Percentiles rank a stretch among this genome's conserved stretches.
These are phyloP conservation scores for Phrixothrix hirtus DNA, from an alignment of 2,888 invertebrate species.

Conservation along the genomic window DNA sequence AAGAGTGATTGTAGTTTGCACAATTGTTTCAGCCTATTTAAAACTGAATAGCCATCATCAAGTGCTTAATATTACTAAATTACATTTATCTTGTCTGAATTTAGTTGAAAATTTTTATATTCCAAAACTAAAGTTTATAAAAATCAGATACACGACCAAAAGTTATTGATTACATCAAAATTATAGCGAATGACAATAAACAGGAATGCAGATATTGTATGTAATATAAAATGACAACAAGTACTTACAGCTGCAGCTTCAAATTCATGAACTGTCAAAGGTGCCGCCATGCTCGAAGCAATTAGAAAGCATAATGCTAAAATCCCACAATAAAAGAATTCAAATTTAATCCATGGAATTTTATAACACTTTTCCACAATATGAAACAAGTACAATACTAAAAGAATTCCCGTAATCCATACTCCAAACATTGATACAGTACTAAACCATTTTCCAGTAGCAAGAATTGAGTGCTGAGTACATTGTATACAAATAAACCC, in stretches of 20 bases:
- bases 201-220: not conserved
- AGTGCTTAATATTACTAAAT: no score
- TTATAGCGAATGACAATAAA: no score
- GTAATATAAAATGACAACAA: not conserved
- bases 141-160: no score
- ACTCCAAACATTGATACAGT: constrained; percentile 82
- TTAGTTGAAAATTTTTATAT: not conserved
- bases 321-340: constrained; percentile 73
- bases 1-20: no score
- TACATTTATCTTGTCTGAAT: no score
- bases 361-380: constrained; percentile 81
- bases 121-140: not conserved
- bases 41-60: no score
- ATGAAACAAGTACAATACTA: constrained; percentile 82
- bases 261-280: constrained; percentile 63
- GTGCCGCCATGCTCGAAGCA: constrained; percentile 71
- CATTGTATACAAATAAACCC: constrained; percentile 82
- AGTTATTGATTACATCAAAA: no score
- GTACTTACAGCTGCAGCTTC: constrained; percentile 74
- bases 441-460: constrained; percentile 74
- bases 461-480: constrained; percentile 49
- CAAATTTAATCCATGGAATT: constrained; percentile 86
- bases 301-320: constrained; percentile 78
- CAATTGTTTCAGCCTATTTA: no score
- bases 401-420: constrained; percentile 80